phyloP scores from a whole-genome alignment of 2,888 invertebrate species.

The Acrocera orbiculus region DNA sequence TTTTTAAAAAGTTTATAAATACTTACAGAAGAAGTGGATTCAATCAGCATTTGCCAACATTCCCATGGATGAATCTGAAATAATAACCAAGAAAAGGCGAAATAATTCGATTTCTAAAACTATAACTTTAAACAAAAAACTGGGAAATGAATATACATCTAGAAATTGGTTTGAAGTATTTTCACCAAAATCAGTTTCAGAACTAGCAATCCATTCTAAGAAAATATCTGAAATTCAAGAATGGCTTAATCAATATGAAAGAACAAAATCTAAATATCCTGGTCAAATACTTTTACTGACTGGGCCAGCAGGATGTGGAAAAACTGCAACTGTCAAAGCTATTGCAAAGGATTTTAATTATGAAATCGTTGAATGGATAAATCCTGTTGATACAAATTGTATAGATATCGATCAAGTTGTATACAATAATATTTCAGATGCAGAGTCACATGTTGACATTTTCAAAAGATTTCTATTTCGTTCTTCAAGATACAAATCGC shows the following conservation, averaged over 20 bases:
- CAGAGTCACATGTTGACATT: constrained; percentile 43
- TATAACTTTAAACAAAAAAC: too few species aligned
- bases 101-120: neutral
- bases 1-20: too few species aligned
- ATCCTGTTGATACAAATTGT: constrained; percentile 61
- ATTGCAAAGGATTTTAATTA: constrained; percentile 41
- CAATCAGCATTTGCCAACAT: too few species aligned
- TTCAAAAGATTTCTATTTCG: constrained; percentile 62
- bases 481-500: constrained; percentile 57
- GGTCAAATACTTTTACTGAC: constrained; percentile 48
- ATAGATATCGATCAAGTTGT: constrained; percentile 22
- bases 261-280: constrained; percentile 18
- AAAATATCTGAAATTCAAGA: constrained; percentile 53
- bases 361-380: constrained; percentile 56
- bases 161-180: constrained; percentile 42
- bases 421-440: constrained; percentile 11
- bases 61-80: too few species aligned
- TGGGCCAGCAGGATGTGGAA: constrained; percentile 74
- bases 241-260: constrained; percentile 37
- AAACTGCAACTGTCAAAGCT: constrained; percentile 53
- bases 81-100: too few species aligned
- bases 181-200: constrained; percentile 38
- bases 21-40: too few species aligned
- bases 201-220: constrained; percentile 56
- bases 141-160: neutral